Percentiles rank a stretch among this genome's conserved stretches.
These are phyloP conservation scores for Shinisaurus crocodilurus DNA, from an alignment of 2,113 vertebrate species.

Conservation along the genomic window DNA sequence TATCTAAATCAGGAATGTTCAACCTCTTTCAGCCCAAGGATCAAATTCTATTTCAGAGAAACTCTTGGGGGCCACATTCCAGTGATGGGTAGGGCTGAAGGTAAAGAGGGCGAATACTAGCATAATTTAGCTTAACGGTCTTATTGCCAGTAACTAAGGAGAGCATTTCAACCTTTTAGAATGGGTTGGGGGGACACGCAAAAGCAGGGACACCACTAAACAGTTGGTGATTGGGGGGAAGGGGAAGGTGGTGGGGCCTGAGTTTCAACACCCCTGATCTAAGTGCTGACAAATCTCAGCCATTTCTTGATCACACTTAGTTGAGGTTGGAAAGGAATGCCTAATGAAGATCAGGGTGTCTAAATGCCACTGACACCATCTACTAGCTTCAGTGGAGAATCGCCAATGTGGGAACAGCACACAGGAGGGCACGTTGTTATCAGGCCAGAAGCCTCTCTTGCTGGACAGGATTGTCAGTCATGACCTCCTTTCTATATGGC, in stretches of 20 bases:
- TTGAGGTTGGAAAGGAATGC: neutral
- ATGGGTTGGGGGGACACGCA: too few species aligned
- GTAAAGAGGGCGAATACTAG: too few species aligned
- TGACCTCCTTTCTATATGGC: neutral
- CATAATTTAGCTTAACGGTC: too few species aligned
- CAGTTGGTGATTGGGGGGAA: too few species aligned
- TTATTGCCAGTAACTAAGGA: too few species aligned
- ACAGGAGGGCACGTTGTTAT: neutral
- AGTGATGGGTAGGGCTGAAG: too few species aligned
- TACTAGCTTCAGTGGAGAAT: neutral
- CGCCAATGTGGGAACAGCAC: conserved; percentile 20
- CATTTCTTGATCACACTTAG: neutral
- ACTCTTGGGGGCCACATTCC: too few species aligned
- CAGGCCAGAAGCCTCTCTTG: neutral
- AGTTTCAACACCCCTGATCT: neutral
- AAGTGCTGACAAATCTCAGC: neutral
- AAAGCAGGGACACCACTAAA: too few species aligned
- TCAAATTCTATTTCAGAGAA: too few species aligned
- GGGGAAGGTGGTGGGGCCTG: too few species aligned
- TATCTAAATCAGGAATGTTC: neutral
- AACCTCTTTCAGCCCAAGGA: too few species aligned
- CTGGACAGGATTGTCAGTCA: conserved; percentile 1
- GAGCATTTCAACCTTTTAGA: too few species aligned
- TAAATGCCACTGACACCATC: neutral
- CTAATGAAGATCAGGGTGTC: neutral